Base-by-base conservation (phyloP, 2,797 vertebrate species). In the Neoniphon sammara region DNA sequence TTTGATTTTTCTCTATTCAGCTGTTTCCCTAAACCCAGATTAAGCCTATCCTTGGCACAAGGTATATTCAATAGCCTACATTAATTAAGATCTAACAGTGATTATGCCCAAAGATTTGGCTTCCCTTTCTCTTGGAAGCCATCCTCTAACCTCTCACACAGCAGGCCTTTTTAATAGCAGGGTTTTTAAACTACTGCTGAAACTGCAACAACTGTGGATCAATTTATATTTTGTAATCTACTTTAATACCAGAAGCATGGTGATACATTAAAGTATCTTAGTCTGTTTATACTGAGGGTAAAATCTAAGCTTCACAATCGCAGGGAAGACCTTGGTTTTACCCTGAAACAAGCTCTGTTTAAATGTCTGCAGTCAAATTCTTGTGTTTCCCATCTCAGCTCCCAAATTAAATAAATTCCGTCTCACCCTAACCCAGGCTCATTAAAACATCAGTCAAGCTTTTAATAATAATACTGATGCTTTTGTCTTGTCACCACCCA, bases 341-440 rank as follows among this genome's bases (percentile, higher is more conserved):
- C 20, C 34, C 27, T 4, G 49, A 77, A 75, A 66, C 30, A 56
- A 70, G n/a, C n/a, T 52, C 14, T 59, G 20, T 27, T 58, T 60
- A 31, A 79, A 69, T 73, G 69, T 60, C 36, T 60, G 58, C 15
- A 17, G 55, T 46, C 18, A 68, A 31, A 58, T 20, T 54, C 47
- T 53, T 61, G 20, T 57, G 49, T 56, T 68, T 66, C 36, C 56
- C 11, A 66, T 62, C 49, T 21, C 49, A 3, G 0, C 46, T 47
- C 31, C 5, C 21, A 27, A 70, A 55, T 15, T 36, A 52, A 57
- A 68, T 52, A 47, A 3, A 47, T 36, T 34, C 27, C 17, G 42
- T 54, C 67, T 65, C 9, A 67, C 31, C 56, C 50, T 27, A 15
- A 75, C 2, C 2, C 8, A 63, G 21, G 7, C 58, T 66, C 56